These are phyloP conservation scores for Catostylus mosaicus DNA, from an alignment of 30 jellyfish, hydroid and myxozoan species.

Conservation along the genomic window DNA sequence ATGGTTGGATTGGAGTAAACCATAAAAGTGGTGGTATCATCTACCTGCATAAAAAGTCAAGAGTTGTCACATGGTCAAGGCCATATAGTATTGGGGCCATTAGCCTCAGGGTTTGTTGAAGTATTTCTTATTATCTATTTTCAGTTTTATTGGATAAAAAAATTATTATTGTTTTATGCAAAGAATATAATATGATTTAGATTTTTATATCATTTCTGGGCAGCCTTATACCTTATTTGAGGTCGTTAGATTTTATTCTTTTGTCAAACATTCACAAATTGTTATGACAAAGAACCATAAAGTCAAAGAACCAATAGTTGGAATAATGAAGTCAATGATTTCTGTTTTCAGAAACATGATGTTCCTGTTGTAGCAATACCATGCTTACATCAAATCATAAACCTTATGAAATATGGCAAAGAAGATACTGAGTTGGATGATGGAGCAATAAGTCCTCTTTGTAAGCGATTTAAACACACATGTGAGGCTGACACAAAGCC, in stretches of 20 bases:
- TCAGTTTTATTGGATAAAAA: neutral
- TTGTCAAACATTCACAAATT: no score
- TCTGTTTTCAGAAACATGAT: constrained; percentile 75
- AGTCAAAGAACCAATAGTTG: no score
- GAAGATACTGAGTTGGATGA: no score
- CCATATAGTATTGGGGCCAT: constrained; percentile 73
- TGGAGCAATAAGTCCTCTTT: no score
- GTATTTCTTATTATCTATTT: neutral
- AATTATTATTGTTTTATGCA: neutral
- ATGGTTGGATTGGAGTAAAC: constrained; percentile 88
- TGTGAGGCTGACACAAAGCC: no score
- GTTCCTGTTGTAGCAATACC: constrained; percentile 85
- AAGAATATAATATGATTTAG: neutral
- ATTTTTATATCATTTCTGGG: no score
- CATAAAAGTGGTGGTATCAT: constrained; percentile 92
- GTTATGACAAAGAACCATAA: no score
- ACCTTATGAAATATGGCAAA: no score
- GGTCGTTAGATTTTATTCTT: no score
- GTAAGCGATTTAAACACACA: no score
- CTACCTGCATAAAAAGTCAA: constrained; percentile 72
- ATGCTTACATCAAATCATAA: constrained; percentile 71
- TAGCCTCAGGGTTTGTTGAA: constrained; percentile 73
- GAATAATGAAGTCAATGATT: no score
- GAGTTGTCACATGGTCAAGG: constrained; percentile 93
- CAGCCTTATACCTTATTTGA: no score